Evolutionary conservation across 1,140 invertebrate species (phyloP).

Genomic region (Lanistes nyassanus): DNA sequence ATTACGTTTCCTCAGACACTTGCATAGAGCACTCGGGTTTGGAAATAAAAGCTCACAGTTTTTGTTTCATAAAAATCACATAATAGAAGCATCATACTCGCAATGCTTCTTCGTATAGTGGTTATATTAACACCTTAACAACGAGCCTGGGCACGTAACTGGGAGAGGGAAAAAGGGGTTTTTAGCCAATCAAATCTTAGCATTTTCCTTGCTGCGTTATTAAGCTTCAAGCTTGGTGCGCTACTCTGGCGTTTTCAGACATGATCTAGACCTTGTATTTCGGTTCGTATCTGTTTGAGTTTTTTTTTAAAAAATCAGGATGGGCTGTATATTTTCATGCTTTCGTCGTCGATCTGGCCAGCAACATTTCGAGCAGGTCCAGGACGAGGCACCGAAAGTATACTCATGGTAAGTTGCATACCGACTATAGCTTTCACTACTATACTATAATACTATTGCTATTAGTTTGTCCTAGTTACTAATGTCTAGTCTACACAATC

Average conservation of each 20-base stretch:
- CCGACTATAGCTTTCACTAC: background rate
- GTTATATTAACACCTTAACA: too few relatives aligned
- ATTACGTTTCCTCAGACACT: too few relatives aligned
- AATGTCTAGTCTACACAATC: too few relatives aligned
- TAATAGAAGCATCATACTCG: too few relatives aligned
- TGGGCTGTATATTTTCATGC: slow-evolving; percentile 38
- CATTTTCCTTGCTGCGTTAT: slow-evolving; percentile 22
- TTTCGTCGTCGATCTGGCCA: slow-evolving; percentile 20
- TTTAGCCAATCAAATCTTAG: slow-evolving; percentile 25
- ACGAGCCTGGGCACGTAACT: slow-evolving; percentile 6
- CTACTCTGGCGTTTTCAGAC: slow-evolving; percentile 10
- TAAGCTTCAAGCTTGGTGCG: background rate
- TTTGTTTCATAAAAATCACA: too few relatives aligned
- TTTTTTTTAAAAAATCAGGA: slow-evolving; percentile 30
- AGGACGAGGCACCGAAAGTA: slow-evolving; percentile 34
- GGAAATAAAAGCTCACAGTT: too few relatives aligned
- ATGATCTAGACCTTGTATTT: slow-evolving; percentile 17
- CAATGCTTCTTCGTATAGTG: too few relatives aligned
- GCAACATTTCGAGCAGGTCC: slow-evolving; percentile 31
- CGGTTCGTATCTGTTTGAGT: background rate
- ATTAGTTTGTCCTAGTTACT: too few relatives aligned
- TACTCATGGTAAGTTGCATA: slow-evolving; percentile 32
- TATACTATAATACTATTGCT: too few relatives aligned
- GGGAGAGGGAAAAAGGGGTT: background rate
- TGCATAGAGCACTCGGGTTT: too few relatives aligned